Evolutionary conservation across 2,797 vertebrate genomes (phyloP).

Genomic region (Erithacus rubecula): DNA sequence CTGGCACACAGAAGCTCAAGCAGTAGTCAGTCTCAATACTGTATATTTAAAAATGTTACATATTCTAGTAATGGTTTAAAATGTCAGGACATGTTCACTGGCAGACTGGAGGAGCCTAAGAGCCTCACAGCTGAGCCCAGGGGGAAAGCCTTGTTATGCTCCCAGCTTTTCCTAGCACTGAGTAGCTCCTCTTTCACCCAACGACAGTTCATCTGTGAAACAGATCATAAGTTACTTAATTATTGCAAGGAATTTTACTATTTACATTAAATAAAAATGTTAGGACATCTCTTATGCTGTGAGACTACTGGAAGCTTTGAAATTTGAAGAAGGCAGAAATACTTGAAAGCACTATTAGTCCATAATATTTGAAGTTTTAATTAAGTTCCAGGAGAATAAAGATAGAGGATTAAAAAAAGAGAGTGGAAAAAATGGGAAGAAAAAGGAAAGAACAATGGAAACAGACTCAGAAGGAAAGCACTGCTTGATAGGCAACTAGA

Average conservation of each 20-base stretch:
- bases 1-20: background rate
- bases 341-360: background rate
- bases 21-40: background rate
- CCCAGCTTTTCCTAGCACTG: background rate
- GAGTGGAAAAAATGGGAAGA: background rate
- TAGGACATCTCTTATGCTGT: accelerated
- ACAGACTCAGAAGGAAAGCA: background rate
- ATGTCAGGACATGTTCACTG: background rate
- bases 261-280: background rate
- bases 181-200: background rate
- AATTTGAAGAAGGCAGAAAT: background rate
- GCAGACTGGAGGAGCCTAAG: background rate
- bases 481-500: background rate
- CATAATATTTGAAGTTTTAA: background rate
- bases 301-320: background rate
- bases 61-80: background rate
- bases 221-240: too few species aligned
- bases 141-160: background rate
- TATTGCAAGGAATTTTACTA: background rate
- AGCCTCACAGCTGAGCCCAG: background rate
- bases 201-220: background rate
- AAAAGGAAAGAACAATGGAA: background rate
- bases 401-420: background rate
- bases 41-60: background rate
- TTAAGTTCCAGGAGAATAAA: background rate